phyloP scores from a whole-genome alignment of 2,113 vertebrate genomes.

The Oncorhynchus nerka region DNA sequence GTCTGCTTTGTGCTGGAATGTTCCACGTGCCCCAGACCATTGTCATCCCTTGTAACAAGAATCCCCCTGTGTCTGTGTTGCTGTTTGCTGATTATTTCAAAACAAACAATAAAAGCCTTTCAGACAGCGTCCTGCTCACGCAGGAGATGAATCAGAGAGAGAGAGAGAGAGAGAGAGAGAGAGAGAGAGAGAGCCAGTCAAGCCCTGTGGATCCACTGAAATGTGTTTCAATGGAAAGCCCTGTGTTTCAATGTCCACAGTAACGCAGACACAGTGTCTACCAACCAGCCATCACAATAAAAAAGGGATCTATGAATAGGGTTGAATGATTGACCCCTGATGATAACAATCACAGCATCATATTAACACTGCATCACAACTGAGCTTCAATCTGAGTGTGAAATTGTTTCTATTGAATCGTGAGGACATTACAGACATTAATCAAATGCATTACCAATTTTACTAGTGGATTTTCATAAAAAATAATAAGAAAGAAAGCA shows the following conservation, averaged over 20 bases:
- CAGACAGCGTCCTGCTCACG: conserved; percentile 42
- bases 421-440: conserved; percentile 3
- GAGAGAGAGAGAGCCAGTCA: conserved; percentile 17
- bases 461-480: too few relatives aligned
- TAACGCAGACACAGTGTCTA: conserved; percentile 50
- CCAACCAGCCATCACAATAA: conserved; percentile 45
- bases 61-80: conserved; percentile 47
- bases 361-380: conserved; percentile 50
- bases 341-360: conserved; percentile 1
- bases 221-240: conserved; percentile 24
- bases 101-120: conserved; percentile 67
- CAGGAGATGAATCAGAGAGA: conserved; percentile 23
- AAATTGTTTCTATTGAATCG: too few relatives aligned
- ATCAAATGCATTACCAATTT: not conserved
- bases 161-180: not conserved
- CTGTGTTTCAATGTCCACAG: conserved; percentile 45
- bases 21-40: conserved; percentile 49
- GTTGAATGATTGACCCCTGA: conserved; percentile 35
- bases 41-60: conserved; percentile 60
- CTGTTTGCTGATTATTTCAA: conserved; percentile 71
- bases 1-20: conserved; percentile 54
- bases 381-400: conserved; percentile 11
- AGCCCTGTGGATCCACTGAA: conserved; percentile 36
- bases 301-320: conserved; percentile 34
- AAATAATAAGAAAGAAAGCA: not conserved